Evolutionary conservation across 2,113 vertebrate species (phyloP), one percentile per base, ranked within the genome.

Genomic region (Cranoglanis bouderius): DNA sequence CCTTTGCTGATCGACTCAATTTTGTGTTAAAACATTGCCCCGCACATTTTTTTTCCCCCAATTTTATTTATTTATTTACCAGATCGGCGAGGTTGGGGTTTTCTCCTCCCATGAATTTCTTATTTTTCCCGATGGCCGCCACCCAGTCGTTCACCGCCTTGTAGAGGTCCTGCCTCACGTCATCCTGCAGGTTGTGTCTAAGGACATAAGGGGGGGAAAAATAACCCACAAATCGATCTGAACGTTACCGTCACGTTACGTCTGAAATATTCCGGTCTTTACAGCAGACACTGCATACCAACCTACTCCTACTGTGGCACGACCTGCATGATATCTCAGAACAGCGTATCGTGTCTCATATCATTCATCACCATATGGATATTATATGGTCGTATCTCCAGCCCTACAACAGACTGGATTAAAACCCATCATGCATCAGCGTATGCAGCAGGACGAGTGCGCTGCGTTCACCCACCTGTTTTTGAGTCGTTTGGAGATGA

Each of bases 61-160:
- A 61, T 26, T 67, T 32, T 3, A 12, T 74, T 19, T 1, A 2
- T 40, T 26, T 26, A 4, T 13, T 96, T 94, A 99, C 98, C 97
- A 99, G 94, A 91, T 99, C 98, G 4, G 98, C 98, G 0, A 99
- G 96, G 92, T 99, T 99, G 0, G 98, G 98, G 38, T 94, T 90
- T 57, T 95, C 95, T 91, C 98, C 98, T 0, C 98, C 98, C 97
- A 99, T 97, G 93, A 98, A 99, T 72, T 94, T 95, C 90, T 96
- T 96, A 65, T 97, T 94, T 88, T 96, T 96, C 87, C 98, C 98
- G 40, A 99, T 92, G 1, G 98, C 98, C 6, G 96, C 94, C 65
- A 99, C 95, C 98, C 98, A 99, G 49, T 97, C 92, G 0, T 99
- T 93, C 7, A 96, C 97, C 0, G 98, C 98, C 89, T 96, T 95